Conservation (phyloP, 2,888 invertebrate species). For the Campopleginae sp. region DNA sequence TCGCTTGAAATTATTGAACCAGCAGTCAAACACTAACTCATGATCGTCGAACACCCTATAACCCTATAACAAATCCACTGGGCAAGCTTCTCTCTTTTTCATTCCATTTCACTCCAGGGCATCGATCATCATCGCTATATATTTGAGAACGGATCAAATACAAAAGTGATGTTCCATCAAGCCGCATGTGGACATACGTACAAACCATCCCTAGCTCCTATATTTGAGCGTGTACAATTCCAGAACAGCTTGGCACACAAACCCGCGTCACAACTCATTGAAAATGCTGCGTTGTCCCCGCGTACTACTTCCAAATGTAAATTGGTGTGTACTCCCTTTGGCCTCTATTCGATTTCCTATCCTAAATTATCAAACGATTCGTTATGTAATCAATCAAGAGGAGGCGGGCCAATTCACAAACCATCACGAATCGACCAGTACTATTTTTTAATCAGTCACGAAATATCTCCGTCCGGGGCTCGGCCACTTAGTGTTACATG, state of each 20-base stretch:
- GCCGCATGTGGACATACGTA: slow-evolving; percentile 30
- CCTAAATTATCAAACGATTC: slow-evolving; percentile 31
- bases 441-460: not conserved
- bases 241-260: not conserved
- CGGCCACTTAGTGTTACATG: not conserved
- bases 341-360: not conserved
- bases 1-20: slow-evolving; percentile 17
- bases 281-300: slow-evolving; percentile 7
- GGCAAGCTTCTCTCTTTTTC: not conserved
- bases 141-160: slow-evolving; percentile 30
- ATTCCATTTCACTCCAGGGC: not conserved
- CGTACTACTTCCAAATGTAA: slow-evolving; percentile 46
- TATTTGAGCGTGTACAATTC: slow-evolving; percentile 15
- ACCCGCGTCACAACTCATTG: not conserved
- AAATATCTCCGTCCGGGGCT: not conserved
- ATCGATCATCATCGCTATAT: not conserved
- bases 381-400: slow-evolving; percentile 23
- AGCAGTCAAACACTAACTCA: slow-evolving; percentile 50
- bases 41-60: slow-evolving; percentile 44
- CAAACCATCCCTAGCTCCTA: slow-evolving; percentile 3
- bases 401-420: not conserved
- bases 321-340: slow-evolving; percentile 30
- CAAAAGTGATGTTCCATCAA: slow-evolving; percentile 28
- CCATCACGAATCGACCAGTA: not conserved
- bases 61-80: slow-evolving; percentile 31